A percentile compares a stretch with the other conserved stretches of the same genome.
phyloP scores from a whole-genome alignment of 2,888 invertebrate genomes.

The Pteria penguin region DNA sequence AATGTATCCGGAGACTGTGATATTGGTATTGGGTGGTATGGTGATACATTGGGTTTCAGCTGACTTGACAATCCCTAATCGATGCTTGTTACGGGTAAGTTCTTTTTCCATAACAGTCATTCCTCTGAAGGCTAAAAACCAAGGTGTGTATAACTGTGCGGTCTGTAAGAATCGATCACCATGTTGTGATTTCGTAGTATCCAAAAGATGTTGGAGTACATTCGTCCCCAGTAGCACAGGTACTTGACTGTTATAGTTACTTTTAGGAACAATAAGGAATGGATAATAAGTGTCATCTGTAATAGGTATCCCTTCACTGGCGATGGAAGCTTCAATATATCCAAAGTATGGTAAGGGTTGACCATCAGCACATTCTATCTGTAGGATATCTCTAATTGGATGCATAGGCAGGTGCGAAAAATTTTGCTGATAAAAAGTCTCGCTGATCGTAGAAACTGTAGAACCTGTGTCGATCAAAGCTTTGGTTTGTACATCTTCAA shows the following conservation, averaged over 20 bases:
- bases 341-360: conserved; percentile 6
- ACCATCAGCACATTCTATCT: conserved; percentile 11
- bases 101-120: conserved; percentile 22
- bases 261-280: conserved; percentile 21
- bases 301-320: not conserved
- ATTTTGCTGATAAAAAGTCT: not conserved
- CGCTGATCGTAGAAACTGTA: not conserved
- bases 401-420: not conserved
- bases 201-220: conserved; percentile 29
- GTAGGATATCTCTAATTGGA: not conserved
- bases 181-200: conserved; percentile 15
- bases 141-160: conserved; percentile 32
- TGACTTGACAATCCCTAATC: conserved; percentile 34
- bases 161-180: conserved; percentile 42
- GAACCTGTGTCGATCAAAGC: not conserved
- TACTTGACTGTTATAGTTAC: conserved; percentile 19
- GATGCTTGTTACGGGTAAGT: conserved; percentile 25
- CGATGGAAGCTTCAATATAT: conserved; percentile 2
- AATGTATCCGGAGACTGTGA: conserved; percentile 18
- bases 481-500: not conserved
- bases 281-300: not conserved
- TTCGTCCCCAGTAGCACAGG: conserved; percentile 49
- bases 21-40: conserved; percentile 34
- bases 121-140: conserved; percentile 39
- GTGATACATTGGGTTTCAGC: conserved; percentile 23